A percentile compares a stretch with the other conserved stretches of the same genome.
phyloP scores from a whole-genome alignment of 1,140 invertebrate genomes.

The Lepeophtheirus salmonis region DNA sequence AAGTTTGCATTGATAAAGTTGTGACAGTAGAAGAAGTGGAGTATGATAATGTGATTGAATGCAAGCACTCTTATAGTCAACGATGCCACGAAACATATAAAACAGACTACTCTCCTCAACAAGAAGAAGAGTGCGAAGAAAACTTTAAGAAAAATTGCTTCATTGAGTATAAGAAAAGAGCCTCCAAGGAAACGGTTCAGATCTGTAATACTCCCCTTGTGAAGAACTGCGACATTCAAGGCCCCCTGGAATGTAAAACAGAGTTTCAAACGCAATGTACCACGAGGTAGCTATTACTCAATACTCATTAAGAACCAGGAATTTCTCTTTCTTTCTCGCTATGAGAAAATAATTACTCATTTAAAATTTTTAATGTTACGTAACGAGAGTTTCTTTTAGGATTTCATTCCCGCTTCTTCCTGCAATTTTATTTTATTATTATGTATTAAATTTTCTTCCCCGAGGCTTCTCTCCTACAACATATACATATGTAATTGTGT shows the following conservation, averaged over 20 bases:
- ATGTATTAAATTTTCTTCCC: neutral
- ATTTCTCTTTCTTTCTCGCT: neutral
- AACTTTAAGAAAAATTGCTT: constrained; percentile 13
- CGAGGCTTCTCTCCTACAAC: too few relatives aligned
- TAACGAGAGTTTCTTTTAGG: neutral
- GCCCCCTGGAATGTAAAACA: constrained; percentile 7
- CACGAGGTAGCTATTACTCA: constrained; percentile 4
- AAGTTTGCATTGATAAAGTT: constrained; percentile 11
- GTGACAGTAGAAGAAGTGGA: constrained; percentile 10
- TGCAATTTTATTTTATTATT: neutral
- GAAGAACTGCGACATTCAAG: constrained; percentile 11
- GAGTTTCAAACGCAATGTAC: constrained; percentile 9
- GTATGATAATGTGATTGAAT: constrained; percentile 15
- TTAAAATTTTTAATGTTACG: neutral
- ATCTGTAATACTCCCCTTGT: constrained; percentile 5
- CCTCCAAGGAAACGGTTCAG: constrained; percentile 4
- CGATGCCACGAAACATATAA: constrained; percentile 12
- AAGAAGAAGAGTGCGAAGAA: constrained; percentile 17
- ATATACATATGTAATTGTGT: neutral
- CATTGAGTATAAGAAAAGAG: constrained; percentile 13
- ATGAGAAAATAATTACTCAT: neutral
- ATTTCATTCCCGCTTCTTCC: neutral
- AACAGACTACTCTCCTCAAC: constrained; percentile 10
- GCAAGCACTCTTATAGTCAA: neutral
- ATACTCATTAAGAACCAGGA: too few relatives aligned